A percentile compares a stretch with the other conserved stretches of the same genome.
phyloP scores from a whole-genome alignment of 2,113 vertebrate species.

The Peromyscus polionotus region DNA sequence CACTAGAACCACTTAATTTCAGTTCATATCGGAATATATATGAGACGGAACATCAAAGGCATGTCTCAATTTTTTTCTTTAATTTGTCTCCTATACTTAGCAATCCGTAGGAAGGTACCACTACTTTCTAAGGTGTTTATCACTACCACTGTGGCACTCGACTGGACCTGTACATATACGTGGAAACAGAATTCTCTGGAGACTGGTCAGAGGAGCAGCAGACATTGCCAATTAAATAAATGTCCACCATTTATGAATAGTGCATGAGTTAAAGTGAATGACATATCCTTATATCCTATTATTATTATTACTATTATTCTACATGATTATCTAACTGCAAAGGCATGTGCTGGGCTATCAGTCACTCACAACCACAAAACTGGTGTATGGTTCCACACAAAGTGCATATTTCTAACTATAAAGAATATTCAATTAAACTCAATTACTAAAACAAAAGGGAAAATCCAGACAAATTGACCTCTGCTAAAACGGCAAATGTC shows the following conservation, averaged over 20 bases:
- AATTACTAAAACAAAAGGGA: not conserved
- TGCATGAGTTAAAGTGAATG: not conserved
- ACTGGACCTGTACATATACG: not conserved
- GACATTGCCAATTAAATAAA: conserved; percentile 2
- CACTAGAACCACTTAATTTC: not conserved
- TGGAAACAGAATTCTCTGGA: not conserved
- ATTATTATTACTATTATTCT: not conserved
- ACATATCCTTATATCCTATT: not conserved
- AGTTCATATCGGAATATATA: not conserved
- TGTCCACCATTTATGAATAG: not conserved
- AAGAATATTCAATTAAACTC: conserved; percentile 21
- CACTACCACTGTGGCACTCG: not conserved
- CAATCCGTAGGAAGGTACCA: not conserved
- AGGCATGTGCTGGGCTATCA: not conserved
- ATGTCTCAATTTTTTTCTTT: not conserved
- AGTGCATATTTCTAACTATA: not conserved
- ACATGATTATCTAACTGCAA: not conserved
- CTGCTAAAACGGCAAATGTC: conserved; percentile 4
- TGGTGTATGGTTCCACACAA: not conserved
- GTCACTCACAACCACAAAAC: not conserved
- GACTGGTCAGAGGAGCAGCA: not conserved
- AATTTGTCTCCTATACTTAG: not conserved
- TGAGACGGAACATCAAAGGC: not conserved
- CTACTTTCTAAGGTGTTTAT: not conserved
- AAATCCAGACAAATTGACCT: conserved; percentile 24